Evolutionary conservation across 2,113 vertebrate genomes (phyloP), one percentile per base, ranked within the genome.

Genomic region (Cryptomyrus ogoouensis): DNA sequence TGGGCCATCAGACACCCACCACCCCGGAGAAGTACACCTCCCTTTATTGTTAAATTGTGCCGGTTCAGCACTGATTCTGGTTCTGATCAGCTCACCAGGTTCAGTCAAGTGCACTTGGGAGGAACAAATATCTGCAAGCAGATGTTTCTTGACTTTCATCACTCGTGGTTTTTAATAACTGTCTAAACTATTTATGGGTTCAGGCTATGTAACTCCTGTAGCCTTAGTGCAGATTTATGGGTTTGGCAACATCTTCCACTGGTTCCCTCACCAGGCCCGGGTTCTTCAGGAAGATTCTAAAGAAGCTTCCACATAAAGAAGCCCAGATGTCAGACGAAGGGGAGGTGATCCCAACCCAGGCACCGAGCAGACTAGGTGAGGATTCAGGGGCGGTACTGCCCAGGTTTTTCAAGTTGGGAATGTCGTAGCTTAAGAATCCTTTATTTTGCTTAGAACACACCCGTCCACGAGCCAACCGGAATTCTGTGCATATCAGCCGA

Each of bases 401-500:
- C n/a, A 15, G 5, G 27, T 17, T 87, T 39, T 19, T 52, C 46
- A 46, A 19, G 31, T 12, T 46, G 12, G 44, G 93, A 56, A 62
- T 86, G 95, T 44, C 2, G 8, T 46, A 47, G 92, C 7, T 39
- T 24, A 19, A 17, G 8, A 62, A 19, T 88, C 52, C 46, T 88
- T 5, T n/a, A 19, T 88, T 88, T 88, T 42, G 17, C 19, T n/a
- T 88, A 31, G 17, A 87, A 21, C 39, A 50, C 12, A 0, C 10
- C 12, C 44, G 31, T 3, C 49, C 24, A 35, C 31, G 24, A 84
- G 31, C 0, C 24, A 0, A 58, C 91, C 91, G 92, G 97, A 44
- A 47, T 47, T 47, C 80, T 95, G 93, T 96, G 95, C 83, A 96
- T 98, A 96, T 99, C 39, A 98, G 98, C 93, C 97, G 97, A 44